These are phyloP conservation scores for Brevimyrus niger DNA, from an alignment of 2,113 vertebrate genomes.

Conservation along the genomic window DNA sequence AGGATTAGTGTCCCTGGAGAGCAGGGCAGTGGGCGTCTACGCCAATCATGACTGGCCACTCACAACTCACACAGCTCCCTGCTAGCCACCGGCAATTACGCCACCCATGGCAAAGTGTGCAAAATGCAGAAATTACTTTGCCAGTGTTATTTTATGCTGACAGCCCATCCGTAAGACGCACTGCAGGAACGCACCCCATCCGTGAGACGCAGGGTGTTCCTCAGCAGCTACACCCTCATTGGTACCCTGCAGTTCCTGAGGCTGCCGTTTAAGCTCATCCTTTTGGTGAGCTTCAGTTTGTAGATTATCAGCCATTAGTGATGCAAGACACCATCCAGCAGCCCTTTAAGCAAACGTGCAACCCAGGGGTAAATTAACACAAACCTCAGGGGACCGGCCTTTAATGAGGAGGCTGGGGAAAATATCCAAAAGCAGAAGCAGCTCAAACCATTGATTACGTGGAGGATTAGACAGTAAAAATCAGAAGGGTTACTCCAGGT, in stretches of 20 bases:
- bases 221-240: too few species aligned
- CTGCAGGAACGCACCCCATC: too few species aligned
- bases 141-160: conserved; percentile 63
- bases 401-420: background rate
- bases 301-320: background rate
- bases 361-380: background rate
- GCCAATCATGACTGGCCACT: conserved; percentile 75
- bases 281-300: background rate
- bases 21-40: conserved; percentile 65
- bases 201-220: too few species aligned
- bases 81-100: conserved; percentile 74
- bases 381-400: background rate
- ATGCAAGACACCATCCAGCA: background rate
- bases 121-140: conserved; percentile 67
- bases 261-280: background rate
- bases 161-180: too few species aligned
- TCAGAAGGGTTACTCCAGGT: background rate
- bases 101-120: conserved; percentile 68
- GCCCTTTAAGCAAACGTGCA: background rate
- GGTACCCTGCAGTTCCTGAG: background rate
- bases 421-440: background rate
- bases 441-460: background rate
- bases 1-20: conserved; percentile 68
- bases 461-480: background rate
- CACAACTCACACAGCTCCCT: conserved; percentile 66